Conservation (phyloP, 2,113 vertebrate genomes). For the Xyliphius kryptos region DNA sequence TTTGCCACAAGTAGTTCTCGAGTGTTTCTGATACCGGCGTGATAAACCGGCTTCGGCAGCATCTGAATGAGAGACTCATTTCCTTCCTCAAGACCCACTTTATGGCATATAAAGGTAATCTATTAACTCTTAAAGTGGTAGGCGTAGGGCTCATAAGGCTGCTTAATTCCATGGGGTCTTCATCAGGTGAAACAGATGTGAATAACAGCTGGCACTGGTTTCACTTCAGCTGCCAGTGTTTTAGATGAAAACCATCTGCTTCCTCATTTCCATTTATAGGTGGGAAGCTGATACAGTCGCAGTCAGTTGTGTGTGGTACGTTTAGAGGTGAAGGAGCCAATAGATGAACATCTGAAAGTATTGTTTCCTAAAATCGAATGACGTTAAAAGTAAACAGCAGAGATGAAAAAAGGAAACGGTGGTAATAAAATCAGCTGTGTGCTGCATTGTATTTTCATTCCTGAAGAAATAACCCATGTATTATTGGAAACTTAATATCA, state of each 20-base stretch:
- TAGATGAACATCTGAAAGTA: no score
- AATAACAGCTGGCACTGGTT: constrained; percentile 19
- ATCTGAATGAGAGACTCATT: constrained; percentile 5
- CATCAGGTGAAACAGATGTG: constrained; percentile 29
- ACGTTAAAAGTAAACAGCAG: no score
- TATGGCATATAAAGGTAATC: constrained; percentile 15
- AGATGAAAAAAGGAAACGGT: no score
- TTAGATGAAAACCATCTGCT: neutral
- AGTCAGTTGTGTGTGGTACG: neutral
- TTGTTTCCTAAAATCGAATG: no score
- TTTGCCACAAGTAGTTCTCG: constrained; percentile 32
- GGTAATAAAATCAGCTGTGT: no score
- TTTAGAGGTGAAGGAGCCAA: neutral
- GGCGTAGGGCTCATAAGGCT: constrained; percentile 21
- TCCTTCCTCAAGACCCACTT: constrained; percentile 14
- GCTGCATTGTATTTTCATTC: no score
- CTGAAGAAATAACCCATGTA: no score
- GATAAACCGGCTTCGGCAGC: neutral
- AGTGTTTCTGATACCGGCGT: no score
- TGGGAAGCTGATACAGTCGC: constrained; percentile 8
- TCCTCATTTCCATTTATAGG: neutral
- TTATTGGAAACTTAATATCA: no score
- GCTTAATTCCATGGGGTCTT: constrained; percentile 14
- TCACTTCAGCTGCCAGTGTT: constrained; percentile 11
- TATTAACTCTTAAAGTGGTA: constrained; percentile 25